Base-by-base conservation (phyloP, 1,140 invertebrate species). In the Geopemphigus sp. region DNA sequence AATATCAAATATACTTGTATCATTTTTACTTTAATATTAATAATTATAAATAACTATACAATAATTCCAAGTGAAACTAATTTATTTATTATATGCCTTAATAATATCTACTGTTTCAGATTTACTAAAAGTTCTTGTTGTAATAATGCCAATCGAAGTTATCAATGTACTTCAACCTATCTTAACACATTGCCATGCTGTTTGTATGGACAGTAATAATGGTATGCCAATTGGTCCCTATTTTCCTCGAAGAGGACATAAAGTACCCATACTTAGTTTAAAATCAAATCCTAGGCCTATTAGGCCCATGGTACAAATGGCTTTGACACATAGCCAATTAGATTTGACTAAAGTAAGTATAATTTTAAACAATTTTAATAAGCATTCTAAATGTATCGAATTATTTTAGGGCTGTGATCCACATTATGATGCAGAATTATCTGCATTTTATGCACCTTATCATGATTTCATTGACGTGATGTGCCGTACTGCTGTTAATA, bases 291-390 rank as follows among this genome's bases (percentile, higher is more conserved):
- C 87, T 78, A 86, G 92, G 76, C 91, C 93, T 17, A 89, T 92
- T 0, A 85, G 93, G 56, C 93, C 94, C 0, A 93, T 94, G 90
- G 91, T 95, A 15, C 93, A 95, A 85, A 95, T 96, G 93, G 91
- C 92, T 57, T 90, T 95, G 19, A 92, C 74, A 26, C 74, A 78
- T 61, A 78, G 63, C 39, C 74, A 78, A 78, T 26, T 78, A 63
- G 74, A 81, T 22, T 53, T 81, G 11, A 81, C 66, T 59, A 68
- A 81, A 80, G 64, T 68, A 81, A 50, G 80, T 17, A 64, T 17
- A 61, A 80, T 24, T 64, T 45, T 26, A 3, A 0, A 87, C 88
- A 14, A 63, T 81, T 47, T 45, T 24, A 26, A 11, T 11, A 32
- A n/a, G 10, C 11, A 29, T 29, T 0, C 24, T 72, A 54, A 61